phyloP scores from a whole-genome alignment of 2,113 vertebrate genomes.

The Tragelaphus buxtoni region DNA sequence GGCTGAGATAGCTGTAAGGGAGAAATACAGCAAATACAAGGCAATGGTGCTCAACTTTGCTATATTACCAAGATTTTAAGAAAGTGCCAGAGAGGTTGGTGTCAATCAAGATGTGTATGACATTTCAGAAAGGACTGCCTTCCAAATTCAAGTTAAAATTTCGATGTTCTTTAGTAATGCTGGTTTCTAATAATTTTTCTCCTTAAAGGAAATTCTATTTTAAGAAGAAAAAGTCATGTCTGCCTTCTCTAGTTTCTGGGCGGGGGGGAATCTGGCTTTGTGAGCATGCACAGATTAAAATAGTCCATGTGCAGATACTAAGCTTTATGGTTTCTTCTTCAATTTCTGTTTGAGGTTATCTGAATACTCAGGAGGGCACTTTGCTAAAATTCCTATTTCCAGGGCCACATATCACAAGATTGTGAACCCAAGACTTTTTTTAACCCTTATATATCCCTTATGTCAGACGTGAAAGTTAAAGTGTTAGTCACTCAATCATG shows the following conservation, averaged over 20 bases:
- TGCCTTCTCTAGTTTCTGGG: constrained; percentile 10
- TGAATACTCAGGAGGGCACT: background rate
- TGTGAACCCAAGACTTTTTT: background rate
- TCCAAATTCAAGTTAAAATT: constrained; percentile 47
- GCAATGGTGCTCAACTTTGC: background rate
- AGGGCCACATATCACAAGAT: background rate
- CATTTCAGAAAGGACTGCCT: constrained; percentile 39
- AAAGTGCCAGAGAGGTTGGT: background rate
- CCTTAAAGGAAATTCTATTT: constrained; percentile 5
- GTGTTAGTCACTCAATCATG: background rate
- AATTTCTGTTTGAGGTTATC: background rate
- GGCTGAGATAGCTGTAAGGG: background rate
- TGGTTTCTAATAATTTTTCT: constrained; percentile 10
- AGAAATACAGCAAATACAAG: background rate
- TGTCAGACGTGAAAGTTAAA: background rate
- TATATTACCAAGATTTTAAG: background rate
- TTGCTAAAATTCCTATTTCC: background rate
- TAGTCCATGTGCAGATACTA: background rate
- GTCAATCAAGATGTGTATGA: background rate
- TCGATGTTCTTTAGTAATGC: background rate
- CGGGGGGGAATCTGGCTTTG: background rate
- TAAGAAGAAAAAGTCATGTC: background rate
- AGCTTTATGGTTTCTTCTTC: background rate
- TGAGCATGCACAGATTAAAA: background rate
- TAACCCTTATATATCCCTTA: background rate